Conservation (phyloP, 2,888 invertebrate species). For the Drosophila borealis region DNA sequence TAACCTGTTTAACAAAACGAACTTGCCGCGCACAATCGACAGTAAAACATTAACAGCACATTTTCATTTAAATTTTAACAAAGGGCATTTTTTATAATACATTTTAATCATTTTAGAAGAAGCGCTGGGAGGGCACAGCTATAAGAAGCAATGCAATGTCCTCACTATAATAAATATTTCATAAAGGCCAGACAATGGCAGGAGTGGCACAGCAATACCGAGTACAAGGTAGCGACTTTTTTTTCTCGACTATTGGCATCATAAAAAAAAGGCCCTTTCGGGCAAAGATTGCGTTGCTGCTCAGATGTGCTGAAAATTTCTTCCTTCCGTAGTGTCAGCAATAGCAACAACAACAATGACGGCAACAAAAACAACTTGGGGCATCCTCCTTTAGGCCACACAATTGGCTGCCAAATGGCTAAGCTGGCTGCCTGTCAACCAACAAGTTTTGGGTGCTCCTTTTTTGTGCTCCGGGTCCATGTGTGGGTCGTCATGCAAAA, state of each 20-base stretch:
- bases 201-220: constrained; percentile 20
- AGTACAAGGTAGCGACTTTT: constrained; percentile 53
- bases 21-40: background rate
- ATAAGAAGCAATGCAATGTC: constrained; percentile 26
- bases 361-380: constrained; percentile 14
- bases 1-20: no score
- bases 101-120: constrained; percentile 40
- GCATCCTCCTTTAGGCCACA: constrained; percentile 53
- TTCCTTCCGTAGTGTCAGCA: constrained; percentile 70
- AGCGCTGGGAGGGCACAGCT: constrained; percentile 18
- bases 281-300: constrained; percentile 51
- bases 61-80: constrained; percentile 11
- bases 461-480: constrained; percentile 31
- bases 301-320: constrained; percentile 71
- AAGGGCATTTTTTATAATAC: constrained; percentile 19
- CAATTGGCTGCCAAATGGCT: constrained; percentile 76
- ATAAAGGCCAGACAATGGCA: constrained; percentile 48
- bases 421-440: constrained; percentile 54
- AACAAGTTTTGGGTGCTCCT: constrained; percentile 51
- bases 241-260: constrained; percentile 27
- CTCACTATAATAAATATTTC: constrained; percentile 54
- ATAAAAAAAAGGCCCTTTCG: constrained; percentile 55
- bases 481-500: constrained; percentile 41
- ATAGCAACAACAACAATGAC: constrained; percentile 19
- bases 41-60: background rate